Evolutionary conservation across 2,797 vertebrate genomes (phyloP), one percentile per base, ranked within the genome.

Genomic region (Limosa lapponica): DNA sequence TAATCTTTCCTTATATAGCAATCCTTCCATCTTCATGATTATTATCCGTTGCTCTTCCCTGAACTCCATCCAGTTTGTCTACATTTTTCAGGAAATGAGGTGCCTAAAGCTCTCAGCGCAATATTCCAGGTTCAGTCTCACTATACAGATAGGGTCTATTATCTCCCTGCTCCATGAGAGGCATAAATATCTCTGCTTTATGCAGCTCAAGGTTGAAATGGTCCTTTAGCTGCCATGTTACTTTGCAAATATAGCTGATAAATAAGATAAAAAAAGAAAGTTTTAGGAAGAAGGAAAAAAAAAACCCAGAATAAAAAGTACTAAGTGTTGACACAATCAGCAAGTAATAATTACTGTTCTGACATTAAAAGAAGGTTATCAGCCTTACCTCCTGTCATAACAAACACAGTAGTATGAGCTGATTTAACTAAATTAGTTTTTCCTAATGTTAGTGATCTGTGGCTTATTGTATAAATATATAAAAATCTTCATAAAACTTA

Each of bases 131-230:
- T 81, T 92, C 79, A 83, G 82, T 86, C 74, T 85, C 54, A 80
- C 75, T 71, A 46, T 78, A 85, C n/a, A 89, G 61, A 90, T 92
- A 83, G 65, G 17, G 79, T 83, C 87, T 94, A 82, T 96, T 91
- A 97, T 93, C 55, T 81, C 32, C 52, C 69, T 91, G 23, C 22
- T 95, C 69, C 46, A 75, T 11, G 20, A 95, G 36, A 93, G 52
- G 34, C 72, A 91, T 91, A 94, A 96, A 95, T 96, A 93, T 74
- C 36, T 82, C 79, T 89, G 9, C 66, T 91, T 87, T 82, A 75
- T 57, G 75, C 85, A 90, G 66, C 73, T 96, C 91, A 88, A 95
- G 89, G 91, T 95, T 96, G 82, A 93, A 96, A 72, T 69, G 30
- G 43, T 72, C 44, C 73, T 95, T 94, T 62, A 91, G 43, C 43